Conservation (phyloP, 2,888 invertebrate species). For the Melangyna quadrimaculata region DNA sequence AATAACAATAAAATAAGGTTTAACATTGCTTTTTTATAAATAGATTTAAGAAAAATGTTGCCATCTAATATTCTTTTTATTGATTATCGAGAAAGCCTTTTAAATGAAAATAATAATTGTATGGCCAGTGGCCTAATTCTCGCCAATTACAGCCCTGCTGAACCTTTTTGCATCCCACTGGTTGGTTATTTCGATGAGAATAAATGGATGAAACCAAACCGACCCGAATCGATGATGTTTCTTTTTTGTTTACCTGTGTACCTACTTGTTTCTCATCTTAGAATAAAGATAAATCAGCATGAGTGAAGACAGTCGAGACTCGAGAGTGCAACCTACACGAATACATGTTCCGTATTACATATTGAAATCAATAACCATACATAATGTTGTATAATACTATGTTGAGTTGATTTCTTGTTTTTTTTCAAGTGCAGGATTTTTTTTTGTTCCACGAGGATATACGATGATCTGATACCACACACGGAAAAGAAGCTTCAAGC, state of each 20-base stretch:
- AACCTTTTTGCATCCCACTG: conserved; percentile 37
- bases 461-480: conserved; percentile 71
- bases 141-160: background rate
- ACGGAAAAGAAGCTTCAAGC: conserved; percentile 68
- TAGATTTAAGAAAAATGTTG: background rate
- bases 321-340: conserved; percentile 47
- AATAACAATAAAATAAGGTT: background rate
- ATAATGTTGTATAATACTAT: conserved; percentile 49
- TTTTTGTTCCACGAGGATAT: conserved; percentile 26
- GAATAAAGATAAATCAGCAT: conserved; percentile 60
- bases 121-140: background rate
- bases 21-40: background rate
- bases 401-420: conserved; percentile 17
- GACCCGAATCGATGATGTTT: conserved; percentile 40
- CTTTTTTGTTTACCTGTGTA: background rate
- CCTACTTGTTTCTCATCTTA: conserved; percentile 45
- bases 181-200: background rate
- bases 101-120: background rate
- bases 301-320: conserved; percentile 52
- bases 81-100: background rate
- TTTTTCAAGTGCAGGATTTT: background rate
- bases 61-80: background rate
- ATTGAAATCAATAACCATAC: conserved; percentile 71
- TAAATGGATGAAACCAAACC: conserved; percentile 33
- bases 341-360: conserved; percentile 37